These are phyloP conservation scores for Pituophis catenifer DNA, from an alignment of 2,113 vertebrate genomes.

Conservation along the genomic window DNA sequence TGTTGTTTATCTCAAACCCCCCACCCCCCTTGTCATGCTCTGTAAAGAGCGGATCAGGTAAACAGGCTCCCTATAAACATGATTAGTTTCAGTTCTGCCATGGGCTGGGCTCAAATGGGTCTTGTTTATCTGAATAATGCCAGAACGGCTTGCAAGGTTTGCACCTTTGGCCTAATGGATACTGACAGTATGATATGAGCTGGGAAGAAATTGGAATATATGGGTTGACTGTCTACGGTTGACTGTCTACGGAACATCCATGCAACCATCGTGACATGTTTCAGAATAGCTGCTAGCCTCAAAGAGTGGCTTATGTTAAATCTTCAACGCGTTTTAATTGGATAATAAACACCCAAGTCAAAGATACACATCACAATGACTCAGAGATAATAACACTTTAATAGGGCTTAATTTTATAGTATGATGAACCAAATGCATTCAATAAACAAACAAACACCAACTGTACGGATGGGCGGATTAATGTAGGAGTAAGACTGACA, in stretches of 20 bases:
- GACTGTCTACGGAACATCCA: neutral
- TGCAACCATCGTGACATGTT: neutral
- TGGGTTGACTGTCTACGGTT: neutral
- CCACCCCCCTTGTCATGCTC: neutral
- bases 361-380: neutral
- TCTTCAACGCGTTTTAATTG: constrained; percentile 6
- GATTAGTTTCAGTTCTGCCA: neutral
- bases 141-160: neutral
- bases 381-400: neutral
- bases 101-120: neutral
- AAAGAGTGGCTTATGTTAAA: neutral
- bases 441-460: neutral
- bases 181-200: neutral
- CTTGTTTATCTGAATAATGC: neutral
- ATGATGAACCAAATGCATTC: neutral
- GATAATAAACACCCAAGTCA: neutral
- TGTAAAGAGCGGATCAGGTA: neutral
- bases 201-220: neutral
- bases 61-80: neutral
- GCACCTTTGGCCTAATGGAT: neutral
- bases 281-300: neutral
- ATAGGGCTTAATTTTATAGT: neutral
- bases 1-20: neutral
- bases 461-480: neutral
- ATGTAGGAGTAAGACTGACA: neutral